Base-by-base conservation (phyloP, 2,888 invertebrate genomes). In the Thymelicus sylvestris region DNA sequence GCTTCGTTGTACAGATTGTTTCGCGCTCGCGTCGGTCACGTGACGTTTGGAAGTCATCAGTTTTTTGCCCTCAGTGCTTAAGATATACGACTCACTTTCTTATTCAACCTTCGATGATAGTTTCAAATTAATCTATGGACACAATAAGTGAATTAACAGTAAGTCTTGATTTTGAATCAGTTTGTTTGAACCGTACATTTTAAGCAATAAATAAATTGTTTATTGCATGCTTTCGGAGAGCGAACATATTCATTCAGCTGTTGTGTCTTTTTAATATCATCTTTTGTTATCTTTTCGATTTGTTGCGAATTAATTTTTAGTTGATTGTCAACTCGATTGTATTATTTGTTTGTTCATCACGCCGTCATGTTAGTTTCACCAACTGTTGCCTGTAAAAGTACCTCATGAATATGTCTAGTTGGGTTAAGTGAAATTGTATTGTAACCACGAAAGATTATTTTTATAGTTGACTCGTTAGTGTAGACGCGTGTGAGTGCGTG, bases 1-100 rank as follows among this genome's bases (percentile, higher is more conserved):
- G 55, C 65, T 52, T 62, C n/a, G 50, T 71, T 71, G 55, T 70
- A 59, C 38, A 61, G 63, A 31, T 67, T 55, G 47, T 50, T 52
- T 19, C 15, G 47, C 47, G 50, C 7, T 50, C 48, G 50, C 50
- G 50, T 52, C 50, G 44, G 12, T 44, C 44, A 44, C 41, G 44
- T 12, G 44, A 44, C 44, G 44, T 44, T 52, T 19, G 50, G 3
- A 15, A 52, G 12, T 52, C 8, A 19, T 2, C 15, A 19, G 0
- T 52, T 52, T 52, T 52, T 15, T 8, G 50, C 19, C 19, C 50
- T 52, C 19, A 19, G 1, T n/a, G 19, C 19, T 52, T 7, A 52
- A 19, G 7, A 19, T 19, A 7, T 19, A 52, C 6, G 15, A 6
- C n/a, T 50, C 50, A 52, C n/a, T 52, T 52, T 19, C 19, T 15